Evolutionary conservation across 2,113 vertebrate genomes (phyloP).

Genomic region (Nibea albiflora): DNA sequence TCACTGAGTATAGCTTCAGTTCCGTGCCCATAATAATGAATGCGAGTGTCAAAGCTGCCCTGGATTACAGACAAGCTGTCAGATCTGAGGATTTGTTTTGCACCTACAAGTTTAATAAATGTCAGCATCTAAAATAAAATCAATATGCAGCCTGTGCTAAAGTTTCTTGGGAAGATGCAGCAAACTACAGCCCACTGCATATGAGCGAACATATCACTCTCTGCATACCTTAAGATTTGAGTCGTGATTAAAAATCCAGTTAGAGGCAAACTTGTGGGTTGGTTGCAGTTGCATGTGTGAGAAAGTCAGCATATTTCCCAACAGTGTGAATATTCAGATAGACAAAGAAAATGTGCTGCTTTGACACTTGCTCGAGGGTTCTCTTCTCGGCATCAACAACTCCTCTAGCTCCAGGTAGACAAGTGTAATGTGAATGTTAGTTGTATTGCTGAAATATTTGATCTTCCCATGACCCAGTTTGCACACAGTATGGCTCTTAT

Average conservation of each 20-base stretch:
- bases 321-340: constrained; percentile 32
- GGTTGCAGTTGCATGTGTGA: background rate
- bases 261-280: background rate
- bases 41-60: constrained; percentile 11
- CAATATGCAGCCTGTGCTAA: constrained; percentile 2
- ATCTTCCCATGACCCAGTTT: constrained; percentile 51
- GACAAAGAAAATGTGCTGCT: constrained; percentile 20
- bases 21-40: constrained; percentile 10
- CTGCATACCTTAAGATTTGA: background rate
- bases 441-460: constrained; percentile 49
- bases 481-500: constrained; percentile 8
- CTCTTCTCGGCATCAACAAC: constrained; percentile 32
- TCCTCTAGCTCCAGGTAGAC: constrained; percentile 40
- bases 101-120: constrained; percentile 20
- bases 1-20: background rate
- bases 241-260: background rate
- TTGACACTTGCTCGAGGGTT: constrained; percentile 38
- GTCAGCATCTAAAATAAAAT: constrained; percentile 36
- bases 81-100: constrained; percentile 31
- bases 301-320: constrained; percentile 13
- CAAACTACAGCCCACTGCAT: too few relatives aligned
- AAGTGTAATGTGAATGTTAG: constrained; percentile 42
- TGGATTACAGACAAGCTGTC: constrained; percentile 33
- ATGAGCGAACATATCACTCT: background rate
- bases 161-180: background rate